Base-by-base conservation (phyloP, 2,888 invertebrate species). In the Polyommatus icarus region DNA sequence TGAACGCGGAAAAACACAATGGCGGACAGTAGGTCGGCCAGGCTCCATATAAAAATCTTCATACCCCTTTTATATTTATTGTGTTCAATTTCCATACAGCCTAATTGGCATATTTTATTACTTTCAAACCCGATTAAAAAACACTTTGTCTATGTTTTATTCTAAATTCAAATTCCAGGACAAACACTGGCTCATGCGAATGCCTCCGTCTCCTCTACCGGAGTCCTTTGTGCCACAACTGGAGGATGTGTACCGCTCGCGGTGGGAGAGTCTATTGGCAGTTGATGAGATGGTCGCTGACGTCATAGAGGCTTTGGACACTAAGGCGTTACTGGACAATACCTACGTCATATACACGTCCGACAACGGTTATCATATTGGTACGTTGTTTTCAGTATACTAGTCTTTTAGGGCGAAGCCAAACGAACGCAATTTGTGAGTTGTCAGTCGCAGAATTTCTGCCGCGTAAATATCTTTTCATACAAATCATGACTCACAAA, bases 341-440 rank as follows among this genome's bases (percentile, higher is more conserved):
- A 98, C 98, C 0, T 98, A 97, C 84, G 86, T 98, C 0, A 95
- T 98, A 76, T 98, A 96, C 84, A 97, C 98, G 0, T 98, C 98
- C 0, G 98, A 99, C 86, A 98, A 98, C 90, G 98, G 98, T 32
- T 99, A 96, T 89, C 98, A 99, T 90, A 93, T 98, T 82, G 98
- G 97, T 97, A 59, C 18, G 81, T 79, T 67, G 24, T 12, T 12
- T 61, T n/a, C n/a, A n/a, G n/a, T n/a, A n/a, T n/a, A n/a, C n/a
- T n/a, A n/a, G n/a, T n/a, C n/a, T n/a, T n/a, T n/a, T n/a, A n/a
- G n/a, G n/a, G n/a, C n/a, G n/a, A n/a, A n/a, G n/a, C n/a, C n/a
- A n/a, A n/a, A n/a, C n/a, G n/a, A n/a, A n/a, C n/a, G n/a, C n/a
- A n/a, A n/a, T n/a, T n/a, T n/a, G n/a, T n/a, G n/a, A n/a, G n/a